Evolutionary conservation across 2,113 vertebrate genomes (phyloP).

Genomic region (Suricata suricatta): DNA sequence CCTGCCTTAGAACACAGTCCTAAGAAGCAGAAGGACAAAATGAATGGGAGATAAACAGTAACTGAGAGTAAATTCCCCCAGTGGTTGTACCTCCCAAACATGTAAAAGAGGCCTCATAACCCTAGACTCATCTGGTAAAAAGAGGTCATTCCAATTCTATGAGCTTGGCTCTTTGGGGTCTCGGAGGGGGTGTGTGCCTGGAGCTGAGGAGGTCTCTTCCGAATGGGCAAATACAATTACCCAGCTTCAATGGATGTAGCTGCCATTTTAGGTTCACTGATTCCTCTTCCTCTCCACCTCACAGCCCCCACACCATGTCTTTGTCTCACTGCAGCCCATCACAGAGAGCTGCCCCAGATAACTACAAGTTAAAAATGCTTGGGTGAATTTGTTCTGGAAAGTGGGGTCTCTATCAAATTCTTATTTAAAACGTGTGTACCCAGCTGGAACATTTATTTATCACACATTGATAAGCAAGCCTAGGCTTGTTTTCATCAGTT

Average conservation of each 20-base stretch:
- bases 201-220: constrained; percentile 6
- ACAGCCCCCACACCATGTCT: neutral
- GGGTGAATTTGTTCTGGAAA: constrained; percentile 42
- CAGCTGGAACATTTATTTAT: constrained; percentile 70
- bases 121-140: constrained; percentile 13
- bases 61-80: neutral
- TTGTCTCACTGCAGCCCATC: constrained; percentile 31
- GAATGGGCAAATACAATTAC: constrained; percentile 62
- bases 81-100: neutral
- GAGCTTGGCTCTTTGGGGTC: constrained; percentile 23
- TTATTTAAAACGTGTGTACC: constrained; percentile 61
- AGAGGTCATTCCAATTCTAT: constrained; percentile 48
- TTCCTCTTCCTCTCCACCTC: neutral
- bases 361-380: constrained; percentile 51
- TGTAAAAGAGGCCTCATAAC: constrained; percentile 8
- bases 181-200: neutral
- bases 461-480: constrained; percentile 66
- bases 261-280: constrained; percentile 62
- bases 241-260: neutral
- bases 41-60: neutral
- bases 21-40: neutral
- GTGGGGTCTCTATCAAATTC: constrained; percentile 54
- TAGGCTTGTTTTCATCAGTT: constrained; percentile 56
- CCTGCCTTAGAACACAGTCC: neutral
- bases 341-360: constrained; percentile 51